Evolutionary conservation across 1,140 invertebrate genomes (phyloP).

Genomic region (Sitophilus oryzae): DNA sequence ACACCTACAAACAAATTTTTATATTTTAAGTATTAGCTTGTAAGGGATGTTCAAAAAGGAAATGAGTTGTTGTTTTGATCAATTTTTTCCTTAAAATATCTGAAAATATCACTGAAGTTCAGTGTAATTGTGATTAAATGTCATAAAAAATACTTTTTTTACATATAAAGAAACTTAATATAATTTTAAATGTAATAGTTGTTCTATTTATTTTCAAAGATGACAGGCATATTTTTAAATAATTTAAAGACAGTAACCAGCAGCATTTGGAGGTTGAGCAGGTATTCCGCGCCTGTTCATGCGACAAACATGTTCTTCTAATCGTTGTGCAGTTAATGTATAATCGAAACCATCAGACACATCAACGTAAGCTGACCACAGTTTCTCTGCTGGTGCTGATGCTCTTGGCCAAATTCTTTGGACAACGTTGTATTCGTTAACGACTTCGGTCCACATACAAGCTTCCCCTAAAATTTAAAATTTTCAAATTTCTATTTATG

Average conservation of each 20-base stretch:
- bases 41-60: slow-evolving; percentile 53
- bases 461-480: slow-evolving; percentile 73
- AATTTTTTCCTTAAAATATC: neutral
- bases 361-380: slow-evolving; percentile 59
- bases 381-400: slow-evolving; percentile 73
- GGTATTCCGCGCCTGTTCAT: slow-evolving; percentile 68
- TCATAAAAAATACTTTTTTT: neutral
- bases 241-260: slow-evolving; percentile 52
- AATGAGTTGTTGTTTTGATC: neutral
- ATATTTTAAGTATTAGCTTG: slow-evolving; percentile 41
- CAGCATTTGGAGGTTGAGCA: slow-evolving; percentile 65
- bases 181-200: neutral
- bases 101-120: too few relatives aligned
- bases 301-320: slow-evolving; percentile 81
- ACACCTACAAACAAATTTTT: neutral
- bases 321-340: slow-evolving; percentile 43
- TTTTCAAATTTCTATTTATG: too few relatives aligned
- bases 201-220: neutral
- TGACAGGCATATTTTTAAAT: too few relatives aligned
- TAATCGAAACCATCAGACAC: neutral
- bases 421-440: slow-evolving; percentile 59
- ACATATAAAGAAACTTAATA: neutral
- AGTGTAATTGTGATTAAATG: neutral
- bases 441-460: slow-evolving; percentile 86
- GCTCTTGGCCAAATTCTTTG: slow-evolving; percentile 72